Percentiles rank a stretch among this genome's conserved stretches.
phyloP scores from a whole-genome alignment of 2,113 vertebrate genomes.

The Ophiodon elongatus region DNA sequence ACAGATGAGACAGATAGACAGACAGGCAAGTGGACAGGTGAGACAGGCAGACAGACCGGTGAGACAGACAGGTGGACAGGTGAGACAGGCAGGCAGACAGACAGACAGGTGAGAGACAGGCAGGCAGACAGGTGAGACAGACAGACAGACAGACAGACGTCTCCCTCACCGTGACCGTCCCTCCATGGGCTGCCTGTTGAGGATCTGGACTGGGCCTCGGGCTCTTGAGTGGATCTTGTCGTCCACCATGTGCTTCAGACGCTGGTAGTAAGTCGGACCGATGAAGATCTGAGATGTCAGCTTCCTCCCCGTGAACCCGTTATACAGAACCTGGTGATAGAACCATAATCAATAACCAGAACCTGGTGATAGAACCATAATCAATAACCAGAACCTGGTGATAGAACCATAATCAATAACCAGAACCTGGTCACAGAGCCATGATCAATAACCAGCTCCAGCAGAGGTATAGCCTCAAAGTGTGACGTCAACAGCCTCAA shows the following conservation, averaged over 20 bases:
- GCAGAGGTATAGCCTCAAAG: too few relatives aligned
- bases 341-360: conserved; percentile 61
- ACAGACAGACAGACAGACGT: not conserved
- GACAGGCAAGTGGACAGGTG: too few relatives aligned
- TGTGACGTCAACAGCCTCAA: too few relatives aligned
- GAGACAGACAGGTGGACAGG: too few relatives aligned
- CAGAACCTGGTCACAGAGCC: conserved; percentile 44
- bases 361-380: conserved; percentile 47
- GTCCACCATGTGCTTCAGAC: conserved; percentile 98
- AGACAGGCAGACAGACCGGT: too few relatives aligned
- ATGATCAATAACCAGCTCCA: too few relatives aligned
- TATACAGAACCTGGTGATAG: conserved; percentile 90
- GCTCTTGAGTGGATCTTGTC: conserved; percentile 99
- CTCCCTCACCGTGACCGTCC: conserved; percentile 93
- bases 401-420: too few relatives aligned
- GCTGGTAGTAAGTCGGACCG: conserved; percentile 97
- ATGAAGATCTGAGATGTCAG: conserved; percentile 99
- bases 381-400: too few relatives aligned
- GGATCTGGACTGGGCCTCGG: conserved; percentile 97
- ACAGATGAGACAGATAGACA: too few relatives aligned
- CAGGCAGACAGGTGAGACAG: too few relatives aligned
- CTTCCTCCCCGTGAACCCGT: conserved; percentile 98
- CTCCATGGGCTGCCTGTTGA: conserved; percentile 98
- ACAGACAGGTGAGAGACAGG: too few relatives aligned
- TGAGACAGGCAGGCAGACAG: too few relatives aligned